Evolutionary conservation across 2,113 vertebrate genomes (phyloP), one percentile per base, ranked within the genome.

Genomic region (Thymallus thymallus): DNA sequence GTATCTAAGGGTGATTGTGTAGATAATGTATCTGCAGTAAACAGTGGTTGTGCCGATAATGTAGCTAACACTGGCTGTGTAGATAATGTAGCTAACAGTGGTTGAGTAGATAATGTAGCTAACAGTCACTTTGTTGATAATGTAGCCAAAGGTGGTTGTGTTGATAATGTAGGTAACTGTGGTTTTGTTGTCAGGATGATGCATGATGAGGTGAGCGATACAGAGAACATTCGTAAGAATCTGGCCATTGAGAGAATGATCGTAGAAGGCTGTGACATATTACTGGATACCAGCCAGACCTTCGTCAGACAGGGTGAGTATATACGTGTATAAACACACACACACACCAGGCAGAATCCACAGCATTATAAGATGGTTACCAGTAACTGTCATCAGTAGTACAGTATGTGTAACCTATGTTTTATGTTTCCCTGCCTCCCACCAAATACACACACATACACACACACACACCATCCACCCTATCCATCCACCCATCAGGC

Each of bases 161-260:
- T 5, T 29, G 26, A 26, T 14, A 24, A 64, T 16, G 26, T 24
- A 24, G 62, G 6, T 41, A 32, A 20, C 14, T 16, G 22, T 66
- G 30, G 2, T 35, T 69, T 26, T 41, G 71, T 77, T 76, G 1
- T 68, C 88, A 99, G 97, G 89, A 94, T 98, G 82, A 98, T 99
- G 96, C 97, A 99, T 0, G 97, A 98, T 51, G 97, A 99, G 87
- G 97, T 99, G 75, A 99, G 98, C 0, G 97, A 99, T 90, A 99
- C 98, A 0, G 98, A 99, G 85, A 99, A 99, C 90, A 99, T 99
- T 84, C 87, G 98, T 30, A 99, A 99, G 91, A 99, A 98, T 74
- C 93, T 99, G 26, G 96, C 98, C 80, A 98, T 99, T 22, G 98
- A 99, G 84, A 92, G 97, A 87, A 98, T 95, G 85, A 99, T 99